phyloP scores from a whole-genome alignment of 2,888 invertebrate genomes.

The Chalcis sispes region DNA sequence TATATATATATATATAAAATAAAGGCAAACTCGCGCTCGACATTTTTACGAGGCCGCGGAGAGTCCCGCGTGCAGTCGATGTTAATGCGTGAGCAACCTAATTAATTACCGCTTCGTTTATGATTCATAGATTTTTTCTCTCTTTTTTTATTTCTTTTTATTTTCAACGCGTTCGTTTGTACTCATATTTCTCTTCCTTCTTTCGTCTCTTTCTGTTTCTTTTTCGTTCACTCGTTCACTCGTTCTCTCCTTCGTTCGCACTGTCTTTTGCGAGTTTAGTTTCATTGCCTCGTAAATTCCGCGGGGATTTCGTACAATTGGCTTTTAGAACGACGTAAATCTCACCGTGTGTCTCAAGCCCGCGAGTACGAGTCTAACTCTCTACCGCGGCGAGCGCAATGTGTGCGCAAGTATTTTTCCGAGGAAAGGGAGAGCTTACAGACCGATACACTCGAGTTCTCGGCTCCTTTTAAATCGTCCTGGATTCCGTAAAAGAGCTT shows the following conservation, averaged over 20 bases:
- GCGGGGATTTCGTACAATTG: slow-evolving; percentile 61
- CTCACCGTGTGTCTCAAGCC: slow-evolving; percentile 38
- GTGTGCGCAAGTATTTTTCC: neutral
- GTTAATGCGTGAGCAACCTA: slow-evolving; percentile 68
- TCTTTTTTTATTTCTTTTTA: slow-evolving; percentile 53
- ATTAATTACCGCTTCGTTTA: slow-evolving; percentile 70
- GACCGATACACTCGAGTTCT: slow-evolving; percentile 13
- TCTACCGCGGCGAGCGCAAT: neutral
- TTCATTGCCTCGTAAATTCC: slow-evolving; percentile 59
- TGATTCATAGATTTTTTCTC: slow-evolving; percentile 67
- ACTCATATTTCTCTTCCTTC: neutral
- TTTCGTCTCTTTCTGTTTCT: slow-evolving; percentile 11
- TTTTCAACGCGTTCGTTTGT: slow-evolving; percentile 4
- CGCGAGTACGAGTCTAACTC: neutral
- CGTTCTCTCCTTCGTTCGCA: neutral
- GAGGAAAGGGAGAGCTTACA: slow-evolving; percentile 4
- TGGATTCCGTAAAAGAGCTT: neutral
- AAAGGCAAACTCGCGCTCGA: no score
- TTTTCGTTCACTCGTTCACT: neutral
- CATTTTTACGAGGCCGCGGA: slow-evolving; percentile 70
- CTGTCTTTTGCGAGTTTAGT: neutral
- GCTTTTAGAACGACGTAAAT: slow-evolving; percentile 63
- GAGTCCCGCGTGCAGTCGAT: slow-evolving; percentile 69
- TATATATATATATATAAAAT: no score
- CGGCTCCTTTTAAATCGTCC: slow-evolving; percentile 18